Evolutionary conservation across 2,797 vertebrate genomes (phyloP).

Genomic region (Pseudochirops corinnae): DNA sequence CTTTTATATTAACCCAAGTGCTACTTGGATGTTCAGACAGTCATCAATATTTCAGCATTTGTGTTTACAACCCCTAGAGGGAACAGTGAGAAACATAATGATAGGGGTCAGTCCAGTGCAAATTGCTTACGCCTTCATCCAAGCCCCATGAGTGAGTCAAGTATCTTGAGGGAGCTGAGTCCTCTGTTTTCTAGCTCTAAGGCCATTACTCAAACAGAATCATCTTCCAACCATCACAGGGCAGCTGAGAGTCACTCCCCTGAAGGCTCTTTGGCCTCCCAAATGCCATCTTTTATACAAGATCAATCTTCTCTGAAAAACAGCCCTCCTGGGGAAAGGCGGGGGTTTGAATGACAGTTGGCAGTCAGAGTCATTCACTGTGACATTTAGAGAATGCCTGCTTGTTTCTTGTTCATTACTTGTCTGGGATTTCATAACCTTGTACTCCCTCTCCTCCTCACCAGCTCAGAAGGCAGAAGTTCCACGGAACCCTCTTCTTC

Average conservation of each 20-base stretch:
- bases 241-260: conserved; percentile 50
- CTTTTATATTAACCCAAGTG: neutral
- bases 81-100: conserved; percentile 40
- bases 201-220: conserved; percentile 45
- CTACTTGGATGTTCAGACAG: neutral
- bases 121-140: conserved; percentile 51
- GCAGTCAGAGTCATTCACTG: conserved; percentile 59
- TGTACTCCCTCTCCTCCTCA: neutral
- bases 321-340: conserved; percentile 20
- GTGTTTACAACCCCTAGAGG: conserved; percentile 18
- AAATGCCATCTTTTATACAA: conserved; percentile 62
- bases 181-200: conserved; percentile 65
- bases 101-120: neutral
- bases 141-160: conserved; percentile 69
- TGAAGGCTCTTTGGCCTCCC: conserved; percentile 65
- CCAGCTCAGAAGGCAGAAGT: neutral
- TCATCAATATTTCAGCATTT: conserved; percentile 42
- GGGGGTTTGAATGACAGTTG: conserved; percentile 49
- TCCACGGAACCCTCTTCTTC: neutral
- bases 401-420: neutral
- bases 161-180: conserved; percentile 57
- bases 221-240: conserved; percentile 46
- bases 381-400: conserved; percentile 58
- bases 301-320: conserved; percentile 45
- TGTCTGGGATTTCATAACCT: neutral